Evolutionary conservation across 92 coral and sea anemone species (phyloP).

Genomic region (Parazoanthus swiftii): DNA sequence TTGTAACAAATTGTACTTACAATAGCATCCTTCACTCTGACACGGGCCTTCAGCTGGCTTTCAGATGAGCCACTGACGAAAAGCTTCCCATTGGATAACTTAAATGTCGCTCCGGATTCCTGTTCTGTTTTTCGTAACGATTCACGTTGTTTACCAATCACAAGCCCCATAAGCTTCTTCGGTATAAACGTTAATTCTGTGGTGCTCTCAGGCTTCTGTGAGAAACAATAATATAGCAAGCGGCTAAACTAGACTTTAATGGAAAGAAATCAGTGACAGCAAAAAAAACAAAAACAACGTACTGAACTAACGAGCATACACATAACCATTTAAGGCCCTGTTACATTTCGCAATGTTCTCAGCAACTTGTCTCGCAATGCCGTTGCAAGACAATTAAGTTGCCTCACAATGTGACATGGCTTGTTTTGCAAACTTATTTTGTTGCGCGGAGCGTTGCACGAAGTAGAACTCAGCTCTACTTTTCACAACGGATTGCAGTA

Average conservation of each 20-base stretch:
- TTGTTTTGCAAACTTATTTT: too few species aligned
- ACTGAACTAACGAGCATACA: too few species aligned
- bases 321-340: too few species aligned
- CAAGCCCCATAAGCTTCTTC: neutral
- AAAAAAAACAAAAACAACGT: too few species aligned
- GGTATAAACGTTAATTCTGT: neutral
- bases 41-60: neutral
- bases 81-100: neutral
- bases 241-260: neutral
- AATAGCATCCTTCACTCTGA: neutral
- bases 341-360: too few species aligned
- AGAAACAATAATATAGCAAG: neutral
- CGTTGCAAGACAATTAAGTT: too few species aligned
- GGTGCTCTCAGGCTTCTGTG: neutral
- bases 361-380: too few species aligned
- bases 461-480: too few species aligned
- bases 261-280: too few species aligned
- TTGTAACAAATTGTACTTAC: neutral
- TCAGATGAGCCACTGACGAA: neutral
- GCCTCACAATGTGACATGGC: too few species aligned
- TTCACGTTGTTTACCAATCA: neutral
- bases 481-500: too few species aligned
- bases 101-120: neutral
- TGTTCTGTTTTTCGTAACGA: neutral
- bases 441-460: too few species aligned